Evolutionary conservation across 2,888 invertebrate species (phyloP).

Genomic region (Apocheima hispidaria): DNA sequence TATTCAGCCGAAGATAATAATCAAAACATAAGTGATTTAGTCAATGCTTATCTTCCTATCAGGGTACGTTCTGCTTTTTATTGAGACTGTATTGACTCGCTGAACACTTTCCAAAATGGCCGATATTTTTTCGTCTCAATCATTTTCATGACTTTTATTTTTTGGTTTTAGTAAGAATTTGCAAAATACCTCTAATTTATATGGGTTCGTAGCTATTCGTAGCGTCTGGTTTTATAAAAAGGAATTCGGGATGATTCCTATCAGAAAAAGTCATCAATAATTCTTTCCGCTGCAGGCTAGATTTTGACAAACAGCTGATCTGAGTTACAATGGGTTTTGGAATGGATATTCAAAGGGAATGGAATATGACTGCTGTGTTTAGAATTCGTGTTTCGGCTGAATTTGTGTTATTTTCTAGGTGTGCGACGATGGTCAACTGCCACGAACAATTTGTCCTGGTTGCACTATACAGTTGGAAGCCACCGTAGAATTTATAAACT

Average conservation of each 20-base stretch:
- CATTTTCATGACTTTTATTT: slow-evolving; percentile 63
- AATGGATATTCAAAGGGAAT: background rate
- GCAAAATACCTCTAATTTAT: background rate
- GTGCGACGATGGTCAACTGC: slow-evolving; percentile 89
- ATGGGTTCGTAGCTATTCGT: background rate
- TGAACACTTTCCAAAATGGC: slow-evolving; percentile 64
- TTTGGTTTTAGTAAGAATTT: background rate
- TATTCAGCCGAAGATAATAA: slow-evolving; percentile 86
- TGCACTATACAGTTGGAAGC: slow-evolving; percentile 92
- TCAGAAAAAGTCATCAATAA: background rate
- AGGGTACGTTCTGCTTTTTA: slow-evolving; percentile 84
- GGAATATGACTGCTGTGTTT: background rate
- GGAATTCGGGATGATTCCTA: background rate
- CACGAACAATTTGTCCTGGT: slow-evolving; percentile 91
- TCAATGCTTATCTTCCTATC: slow-evolving; percentile 91
- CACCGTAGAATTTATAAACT: slow-evolving; percentile 90
- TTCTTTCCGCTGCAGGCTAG: background rate
- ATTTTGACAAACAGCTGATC: slow-evolving; percentile 22
- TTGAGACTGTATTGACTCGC: slow-evolving; percentile 82
- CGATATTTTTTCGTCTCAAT: slow-evolving; percentile 48
- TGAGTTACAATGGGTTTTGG: background rate
- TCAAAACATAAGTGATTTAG: slow-evolving; percentile 87
- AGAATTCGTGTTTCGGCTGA: background rate
- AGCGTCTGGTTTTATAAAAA: background rate
- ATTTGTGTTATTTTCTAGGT: slow-evolving; percentile 79